Evolutionary conservation across 1,140 invertebrate genomes (phyloP), one percentile per base, ranked within the genome.

Genomic region (Mycetomoellerius zeteki): DNA sequence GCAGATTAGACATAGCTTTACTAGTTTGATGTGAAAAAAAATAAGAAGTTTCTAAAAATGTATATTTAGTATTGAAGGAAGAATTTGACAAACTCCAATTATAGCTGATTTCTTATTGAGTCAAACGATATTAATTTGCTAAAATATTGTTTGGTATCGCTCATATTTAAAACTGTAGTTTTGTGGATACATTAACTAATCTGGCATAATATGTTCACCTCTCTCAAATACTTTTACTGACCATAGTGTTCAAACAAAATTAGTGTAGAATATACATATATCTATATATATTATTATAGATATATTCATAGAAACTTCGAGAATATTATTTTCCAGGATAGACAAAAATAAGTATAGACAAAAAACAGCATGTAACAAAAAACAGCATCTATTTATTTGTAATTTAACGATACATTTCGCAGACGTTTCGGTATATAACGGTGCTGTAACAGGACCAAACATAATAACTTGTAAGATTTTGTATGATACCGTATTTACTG

Each of bases 191-290:
- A 85, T 78, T 65, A 27, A 3, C 19, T 88, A 71, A 89, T 37
- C 24, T 37, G 21, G 77, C 47, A 73, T 80, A 65, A 65, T 65
- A 37, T 37, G 10, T 37, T 65, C 10, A 73, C 16, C 24, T 12
- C 19, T 60, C 2, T 33, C 27, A 64, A 89, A 54, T 37, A 72
- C 19, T 89, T 56, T 76, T 82, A 54, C 19, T 60, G 52, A 50
- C 85, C 77, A 87, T 86, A 90, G 88, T 90, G 88, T 90, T 90
- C 88, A 86, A 75, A 27, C 87, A 86, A 69, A 73, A 52, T 64
- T 71, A 54, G 67, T 67, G 30, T 86, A 62, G 16, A 24, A 24
- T 50, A 81, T 52, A 50, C 76, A 27, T 16, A 52, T 24, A 12
- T 62, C 3, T 62, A 43, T 37, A 64, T 47, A 78, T 30, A 82